These are phyloP conservation scores for Silvanus unidentatus DNA, from an alignment of 2,888 invertebrate species.

Conservation along the genomic window DNA sequence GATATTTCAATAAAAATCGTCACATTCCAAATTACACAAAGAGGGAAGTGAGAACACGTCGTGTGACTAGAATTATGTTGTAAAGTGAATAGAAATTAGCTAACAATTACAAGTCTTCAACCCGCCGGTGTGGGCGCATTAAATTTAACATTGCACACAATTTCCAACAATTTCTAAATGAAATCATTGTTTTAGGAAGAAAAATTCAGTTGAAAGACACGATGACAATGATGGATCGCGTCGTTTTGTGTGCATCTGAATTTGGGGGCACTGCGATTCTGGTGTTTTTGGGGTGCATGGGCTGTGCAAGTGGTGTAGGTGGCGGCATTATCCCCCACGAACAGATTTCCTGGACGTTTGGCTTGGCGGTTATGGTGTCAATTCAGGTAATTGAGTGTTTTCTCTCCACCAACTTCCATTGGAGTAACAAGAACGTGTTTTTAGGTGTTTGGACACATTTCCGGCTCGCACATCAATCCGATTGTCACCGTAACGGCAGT, in stretches of 20 bases:
- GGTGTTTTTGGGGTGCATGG: conserved; percentile 70
- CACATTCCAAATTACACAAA: too few relatives aligned
- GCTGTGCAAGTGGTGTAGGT: conserved; percentile 49
- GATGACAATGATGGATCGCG: conserved; percentile 37
- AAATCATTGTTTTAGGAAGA: conserved; percentile 21
- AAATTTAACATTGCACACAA: too few relatives aligned
- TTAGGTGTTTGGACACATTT: conserved; percentile 68
- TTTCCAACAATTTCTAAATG: too few relatives aligned
- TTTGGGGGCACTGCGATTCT: conserved; percentile 63
- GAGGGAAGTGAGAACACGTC: too few relatives aligned
- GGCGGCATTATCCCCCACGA: conserved; percentile 43
- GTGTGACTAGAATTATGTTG: too few relatives aligned
- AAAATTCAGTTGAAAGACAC: conserved; percentile 35
- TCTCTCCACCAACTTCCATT: not conserved
- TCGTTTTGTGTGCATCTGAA: conserved; percentile 50
- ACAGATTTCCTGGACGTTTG: conserved; percentile 59
- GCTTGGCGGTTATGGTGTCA: conserved; percentile 63
- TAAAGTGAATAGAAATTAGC: too few relatives aligned
- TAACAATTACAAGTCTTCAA: too few relatives aligned
- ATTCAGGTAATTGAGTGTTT: conserved; percentile 52
- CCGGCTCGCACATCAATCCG: conserved; percentile 74
- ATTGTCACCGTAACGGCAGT: conserved; percentile 66
- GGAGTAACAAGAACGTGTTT: not conserved
- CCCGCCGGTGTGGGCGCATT: too few relatives aligned
- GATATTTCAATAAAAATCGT: too few relatives aligned